Evolutionary conservation across 1,140 invertebrate species (phyloP).

Genomic region (Cydia splendana): DNA sequence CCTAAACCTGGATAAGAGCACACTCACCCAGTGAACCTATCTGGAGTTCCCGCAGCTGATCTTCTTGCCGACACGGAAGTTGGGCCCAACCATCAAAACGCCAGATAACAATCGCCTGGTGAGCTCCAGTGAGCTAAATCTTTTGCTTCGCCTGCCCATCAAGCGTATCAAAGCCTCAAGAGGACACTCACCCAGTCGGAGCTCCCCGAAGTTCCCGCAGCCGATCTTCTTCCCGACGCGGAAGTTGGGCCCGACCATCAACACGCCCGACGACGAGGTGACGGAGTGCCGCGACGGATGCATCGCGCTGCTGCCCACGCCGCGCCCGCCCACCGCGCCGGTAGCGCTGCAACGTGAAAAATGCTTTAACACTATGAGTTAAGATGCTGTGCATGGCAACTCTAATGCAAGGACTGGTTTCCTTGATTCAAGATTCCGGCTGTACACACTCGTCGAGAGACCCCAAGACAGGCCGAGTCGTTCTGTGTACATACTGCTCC

Average conservation of each 20-base stretch:
- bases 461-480: too few species aligned
- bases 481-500: too few species aligned
- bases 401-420: too few species aligned
- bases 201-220: constrained; percentile 99
- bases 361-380: not conserved
- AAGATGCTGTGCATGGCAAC: too few species aligned
- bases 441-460: too few species aligned
- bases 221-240: constrained; percentile 99
- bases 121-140: too few species aligned
- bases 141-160: too few species aligned
- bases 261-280: constrained; percentile 89
- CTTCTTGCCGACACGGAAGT: constrained; percentile 99
- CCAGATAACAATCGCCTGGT: constrained; percentile 76
- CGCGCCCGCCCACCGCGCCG: constrained; percentile 78
- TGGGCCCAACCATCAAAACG: constrained; percentile 99
- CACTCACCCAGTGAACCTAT: constrained; percentile 96
- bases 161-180: not conserved
- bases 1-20: not conserved
- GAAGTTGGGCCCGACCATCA: constrained; percentile 99
- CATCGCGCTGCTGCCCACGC: constrained; percentile 83
- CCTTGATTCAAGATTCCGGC: too few species aligned
- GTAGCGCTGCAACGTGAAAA: constrained; percentile 75
- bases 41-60: constrained; percentile 99
- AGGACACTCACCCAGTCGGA: constrained; percentile 93
- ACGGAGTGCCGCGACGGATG: constrained; percentile 88